A percentile compares a stretch with the other conserved stretches of the same genome.
Evolutionary conservation across 2,797 vertebrate genomes (phyloP).

Genomic region (Craterocephalus amniculus): DNA sequence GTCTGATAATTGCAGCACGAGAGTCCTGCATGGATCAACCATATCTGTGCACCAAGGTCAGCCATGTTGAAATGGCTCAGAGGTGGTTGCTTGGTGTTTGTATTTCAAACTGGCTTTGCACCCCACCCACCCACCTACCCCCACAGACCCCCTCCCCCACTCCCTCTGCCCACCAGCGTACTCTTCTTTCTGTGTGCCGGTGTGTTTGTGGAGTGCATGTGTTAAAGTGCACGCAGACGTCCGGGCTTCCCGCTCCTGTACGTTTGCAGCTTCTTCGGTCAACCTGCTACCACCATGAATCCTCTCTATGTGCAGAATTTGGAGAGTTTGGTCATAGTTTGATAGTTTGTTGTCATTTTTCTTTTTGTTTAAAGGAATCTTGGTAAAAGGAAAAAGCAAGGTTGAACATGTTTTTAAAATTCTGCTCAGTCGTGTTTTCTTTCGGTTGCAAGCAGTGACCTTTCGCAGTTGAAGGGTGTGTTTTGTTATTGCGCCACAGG

Average conservation of each 20-base stretch:
- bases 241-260: constrained; percentile 47
- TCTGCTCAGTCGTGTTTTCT: constrained; percentile 35
- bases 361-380: constrained; percentile 1
- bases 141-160: constrained; percentile 73
- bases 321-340: constrained; percentile 4
- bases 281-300: constrained; percentile 17
- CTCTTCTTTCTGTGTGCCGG: constrained; percentile 45
- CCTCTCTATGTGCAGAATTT: constrained; percentile 5
- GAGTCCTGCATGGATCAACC: constrained; percentile 42
- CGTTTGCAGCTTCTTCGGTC: constrained; percentile 45
- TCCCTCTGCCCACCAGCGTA: constrained; percentile 69
- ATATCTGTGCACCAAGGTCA: constrained; percentile 57
- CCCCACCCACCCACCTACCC: constrained; percentile 74
- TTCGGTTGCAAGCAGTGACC: constrained; percentile 61
- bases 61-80: constrained; percentile 75
- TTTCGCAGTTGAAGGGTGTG: constrained; percentile 74
- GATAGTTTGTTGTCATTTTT: constrained; percentile 11
- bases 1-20: constrained; percentile 31
- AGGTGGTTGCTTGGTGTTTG: constrained; percentile 77
- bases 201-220: constrained; percentile 21
- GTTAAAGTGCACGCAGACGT: constrained; percentile 46
- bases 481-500: constrained; percentile 79
- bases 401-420: constrained; percentile 40
- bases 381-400: background rate
- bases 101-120: constrained; percentile 82